Percentiles rank a stretch among this genome's conserved stretches.
phyloP scores from a whole-genome alignment of 2,888 invertebrate genomes.

The Diarsia brunnea region DNA sequence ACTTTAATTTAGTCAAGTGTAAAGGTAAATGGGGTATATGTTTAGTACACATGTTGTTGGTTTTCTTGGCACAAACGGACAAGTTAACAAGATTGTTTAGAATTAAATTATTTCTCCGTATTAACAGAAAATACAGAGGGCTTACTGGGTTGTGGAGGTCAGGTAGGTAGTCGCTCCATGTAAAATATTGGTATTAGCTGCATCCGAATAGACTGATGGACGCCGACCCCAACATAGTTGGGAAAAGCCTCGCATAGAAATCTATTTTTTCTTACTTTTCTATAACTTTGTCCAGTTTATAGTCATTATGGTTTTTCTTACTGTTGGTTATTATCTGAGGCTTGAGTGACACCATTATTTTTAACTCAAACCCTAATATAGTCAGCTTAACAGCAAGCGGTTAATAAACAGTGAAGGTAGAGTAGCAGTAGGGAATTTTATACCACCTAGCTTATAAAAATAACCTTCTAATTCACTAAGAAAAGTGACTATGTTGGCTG shows the following conservation, averaged over 20 bases:
- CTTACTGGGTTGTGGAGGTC: too few relatives aligned
- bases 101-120: background rate
- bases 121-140: background rate
- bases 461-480: background rate
- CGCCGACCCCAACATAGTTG: too few relatives aligned
- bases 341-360: background rate
- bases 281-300: background rate
- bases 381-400: background rate
- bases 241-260: background rate
- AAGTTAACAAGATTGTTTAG: background rate
- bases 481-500: too few relatives aligned
- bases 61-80: background rate
- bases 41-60: conserved; percentile 50
- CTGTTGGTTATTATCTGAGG: background rate
- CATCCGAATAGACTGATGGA: too few relatives aligned
- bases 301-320: background rate
- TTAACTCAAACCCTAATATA: background rate
- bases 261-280: background rate
- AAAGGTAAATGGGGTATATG: conserved; percentile 52
- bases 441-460: background rate
- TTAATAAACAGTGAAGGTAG: background rate
- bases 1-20: conserved; percentile 56
- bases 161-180: too few relatives aligned
- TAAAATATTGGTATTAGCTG: too few relatives aligned
- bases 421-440: background rate